Base-by-base conservation (phyloP, 2,113 vertebrate genomes). In the Penelope pileata region DNA sequence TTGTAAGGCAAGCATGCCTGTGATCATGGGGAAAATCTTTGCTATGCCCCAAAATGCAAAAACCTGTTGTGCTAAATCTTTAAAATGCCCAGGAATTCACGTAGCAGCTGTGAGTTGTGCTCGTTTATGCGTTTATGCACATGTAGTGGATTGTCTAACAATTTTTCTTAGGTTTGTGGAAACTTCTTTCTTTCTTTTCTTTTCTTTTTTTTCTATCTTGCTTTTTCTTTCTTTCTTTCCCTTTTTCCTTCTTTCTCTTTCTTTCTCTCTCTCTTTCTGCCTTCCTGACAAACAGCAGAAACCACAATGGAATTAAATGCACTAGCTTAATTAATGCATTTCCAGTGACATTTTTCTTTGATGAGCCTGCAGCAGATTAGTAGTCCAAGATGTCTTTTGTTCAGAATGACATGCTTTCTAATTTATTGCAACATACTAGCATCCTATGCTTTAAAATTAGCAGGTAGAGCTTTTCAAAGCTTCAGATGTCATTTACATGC, bases 301-400 rank as follows among this genome's bases (percentile, higher is more conserved):
- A 42, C 6, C 59, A 88, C 68, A 86, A 72, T 5, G 9, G 47
- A 94, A 70, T 74, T 88, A 83, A 86, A 77, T 47, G 47, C 59
- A 48, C 26, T 53, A 56, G 67, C 29, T 83, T 92, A 91, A 86
- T 88, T 34, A 90, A 85, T 88, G 14, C 68, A 75, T 78, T 95
- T 88, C 60, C 45, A 91, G 15, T 91, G 85, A 93, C 85, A 91
- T 64, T 95, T 93, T 75, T 51, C 68, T 88, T 91, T 96, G 91
- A 93, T 79, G 16, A 93, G 56, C 34, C 32, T 94, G 64, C 72
- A 88, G 79, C 60, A 95, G 74, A 74, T 90, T 93, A 88, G 26
- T 62, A 88, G 50, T 91, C 87, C 85, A 86, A 93, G 79, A 86
- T 77, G 34, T n/a, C 95, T 95, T 97, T 96, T 95, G 82, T 96